Percentiles rank a stretch among this genome's conserved stretches.
These are phyloP conservation scores for Acromyrmex echinatior DNA, from an alignment of 1,140 invertebrate species.

Conservation along the genomic window DNA sequence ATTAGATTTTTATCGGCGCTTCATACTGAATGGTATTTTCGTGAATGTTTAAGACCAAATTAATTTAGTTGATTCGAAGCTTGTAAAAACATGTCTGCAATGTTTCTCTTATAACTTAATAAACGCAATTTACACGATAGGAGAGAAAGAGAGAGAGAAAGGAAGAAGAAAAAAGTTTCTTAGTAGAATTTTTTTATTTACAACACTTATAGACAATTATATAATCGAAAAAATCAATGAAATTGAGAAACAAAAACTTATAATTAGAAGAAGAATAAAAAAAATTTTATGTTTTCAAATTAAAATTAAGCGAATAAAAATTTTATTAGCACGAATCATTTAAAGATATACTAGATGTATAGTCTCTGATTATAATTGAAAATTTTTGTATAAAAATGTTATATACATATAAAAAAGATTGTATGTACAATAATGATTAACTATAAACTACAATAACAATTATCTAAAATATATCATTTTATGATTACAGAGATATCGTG, in stretches of 20 bases:
- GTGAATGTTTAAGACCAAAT: slow-evolving; percentile 21
- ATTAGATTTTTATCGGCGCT: slow-evolving; percentile 58
- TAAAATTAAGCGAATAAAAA: slow-evolving; percentile 29
- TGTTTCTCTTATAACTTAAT: slow-evolving; percentile 3
- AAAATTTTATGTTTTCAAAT: background rate
- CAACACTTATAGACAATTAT: background rate
- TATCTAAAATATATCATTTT: too few species aligned
- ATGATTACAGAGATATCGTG: too few species aligned
- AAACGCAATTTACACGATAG: slow-evolving; percentile 8
- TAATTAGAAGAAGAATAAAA: background rate
- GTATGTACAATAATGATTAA: too few species aligned
- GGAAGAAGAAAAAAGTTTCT: background rate
- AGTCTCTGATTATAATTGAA: too few species aligned
- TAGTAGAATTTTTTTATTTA: background rate
- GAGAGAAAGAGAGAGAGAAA: background rate
- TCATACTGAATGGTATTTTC: background rate
- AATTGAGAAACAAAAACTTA: slow-evolving; percentile 14
- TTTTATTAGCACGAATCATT: slow-evolving; percentile 9
- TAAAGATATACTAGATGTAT: background rate
- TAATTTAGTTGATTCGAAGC: slow-evolving; percentile 15
- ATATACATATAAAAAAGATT: too few species aligned
- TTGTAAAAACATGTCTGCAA: background rate
- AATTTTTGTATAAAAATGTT: too few species aligned
- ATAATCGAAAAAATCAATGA: background rate
- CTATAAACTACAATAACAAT: too few species aligned